A percentile compares a stretch with the other conserved stretches of the same genome.
Evolutionary conservation across 2,113 vertebrate species (phyloP).

Genomic region (Chinchilla lanigera): DNA sequence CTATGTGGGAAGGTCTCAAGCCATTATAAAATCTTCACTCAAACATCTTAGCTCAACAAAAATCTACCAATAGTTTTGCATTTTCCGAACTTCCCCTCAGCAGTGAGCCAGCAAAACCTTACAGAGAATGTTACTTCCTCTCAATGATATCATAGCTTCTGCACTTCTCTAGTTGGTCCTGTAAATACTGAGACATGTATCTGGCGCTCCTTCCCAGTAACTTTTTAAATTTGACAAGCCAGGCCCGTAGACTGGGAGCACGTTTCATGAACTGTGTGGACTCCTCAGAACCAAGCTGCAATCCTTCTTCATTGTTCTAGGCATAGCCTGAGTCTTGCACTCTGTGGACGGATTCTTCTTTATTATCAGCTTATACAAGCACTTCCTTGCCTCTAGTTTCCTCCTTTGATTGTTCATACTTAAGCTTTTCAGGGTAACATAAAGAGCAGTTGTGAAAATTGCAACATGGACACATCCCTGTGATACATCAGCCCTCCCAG

Average conservation of each 20-base stretch:
- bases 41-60: conserved; percentile 41
- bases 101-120: background rate
- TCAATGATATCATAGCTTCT: conserved; percentile 43
- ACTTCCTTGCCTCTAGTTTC: background rate
- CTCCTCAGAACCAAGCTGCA: background rate
- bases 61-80: conserved; percentile 27
- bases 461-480: background rate
- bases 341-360: background rate
- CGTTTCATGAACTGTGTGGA: background rate
- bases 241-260: background rate
- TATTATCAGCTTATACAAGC: background rate
- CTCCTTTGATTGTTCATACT: background rate
- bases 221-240: background rate
- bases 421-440: background rate
- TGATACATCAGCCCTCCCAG: background rate
- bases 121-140: background rate
- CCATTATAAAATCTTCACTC: conserved; percentile 27
- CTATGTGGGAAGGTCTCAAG: background rate
- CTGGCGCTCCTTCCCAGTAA: conserved; percentile 15
- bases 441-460: background rate
- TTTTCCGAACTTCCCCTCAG: background rate
- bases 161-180: conserved; percentile 6
- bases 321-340: background rate
- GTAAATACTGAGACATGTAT: background rate
- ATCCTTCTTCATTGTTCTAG: background rate